Evolutionary conservation across 2,797 vertebrate genomes (phyloP).

Genomic region (Zenarchopterus dispar): DNA sequence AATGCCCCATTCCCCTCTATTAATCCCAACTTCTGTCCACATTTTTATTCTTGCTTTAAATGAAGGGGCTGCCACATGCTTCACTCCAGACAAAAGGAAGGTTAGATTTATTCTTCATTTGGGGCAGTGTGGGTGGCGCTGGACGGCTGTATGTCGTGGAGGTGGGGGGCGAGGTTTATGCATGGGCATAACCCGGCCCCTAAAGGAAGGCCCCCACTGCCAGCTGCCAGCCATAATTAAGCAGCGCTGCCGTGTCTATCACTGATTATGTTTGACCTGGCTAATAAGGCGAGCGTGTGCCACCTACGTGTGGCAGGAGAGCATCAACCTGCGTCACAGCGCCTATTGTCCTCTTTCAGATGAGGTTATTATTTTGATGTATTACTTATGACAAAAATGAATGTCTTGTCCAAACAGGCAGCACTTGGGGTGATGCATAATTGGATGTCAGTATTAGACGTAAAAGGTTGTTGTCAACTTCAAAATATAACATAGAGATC

Average conservation of each 20-base stretch:
- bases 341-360: conserved; percentile 51
- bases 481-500: not conserved
- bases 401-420: conserved; percentile 49
- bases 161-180: conserved; percentile 58
- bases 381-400: conserved; percentile 42
- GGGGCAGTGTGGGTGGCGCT: conserved; percentile 61
- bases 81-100: conserved; percentile 75
- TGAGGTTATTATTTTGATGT: conserved; percentile 58
- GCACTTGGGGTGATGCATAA: not conserved
- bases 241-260: conserved; percentile 80
- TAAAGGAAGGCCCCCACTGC: conserved; percentile 81
- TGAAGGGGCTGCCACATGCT: conserved; percentile 74
- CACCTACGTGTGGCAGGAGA: conserved; percentile 71
- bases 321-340: conserved; percentile 31
- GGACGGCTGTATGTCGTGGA: conserved; percentile 16
- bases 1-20: conserved; percentile 79
- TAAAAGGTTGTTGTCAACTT: not conserved
- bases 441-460: not conserved
- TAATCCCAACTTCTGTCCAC: conserved; percentile 76
- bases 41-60: conserved; percentile 72
- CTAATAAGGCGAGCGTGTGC: conserved; percentile 81
- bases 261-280: conserved; percentile 85
- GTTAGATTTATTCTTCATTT: conserved; percentile 78
- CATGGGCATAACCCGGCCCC: conserved; percentile 80
- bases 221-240: conserved; percentile 86